Base-by-base conservation (phyloP, 1,140 invertebrate species). In the Drosophila hydei region DNA sequence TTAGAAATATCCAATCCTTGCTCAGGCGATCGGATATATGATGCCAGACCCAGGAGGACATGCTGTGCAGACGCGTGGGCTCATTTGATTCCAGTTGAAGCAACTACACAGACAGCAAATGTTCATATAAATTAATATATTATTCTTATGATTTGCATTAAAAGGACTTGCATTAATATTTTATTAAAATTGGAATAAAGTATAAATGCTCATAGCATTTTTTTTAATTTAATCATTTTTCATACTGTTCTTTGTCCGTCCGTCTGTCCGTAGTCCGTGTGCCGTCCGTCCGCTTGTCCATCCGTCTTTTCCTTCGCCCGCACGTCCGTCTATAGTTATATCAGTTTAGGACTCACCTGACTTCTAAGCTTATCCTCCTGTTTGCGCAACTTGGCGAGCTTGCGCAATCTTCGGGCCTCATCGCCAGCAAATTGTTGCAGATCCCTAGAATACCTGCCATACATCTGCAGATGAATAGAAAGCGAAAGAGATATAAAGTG, bases 1-100 rank as follows among this genome's bases (percentile, higher is more conserved):
- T 97, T 70, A 99, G 93, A 92, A 99, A 99, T 4, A 99, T 95
- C 98, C 98, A 99, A 91, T 99, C 98, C 92, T 99, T 98, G 36
- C 97, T 97, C 0, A 98, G 92, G 67, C 95, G 93, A 4, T 97
- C 96, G n/a, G 33, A 23, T 0, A 70, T 83, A 92, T 97, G 94
- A 77, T 95, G 94, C 97, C 97, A 98, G 55, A 95, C 80, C 77
- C 92, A 92, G 63, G 93, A 91, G 58, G 95, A 93, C 27, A 93
- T 93, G 48, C 91, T 87, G 61, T 93, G 92, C 60, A 92, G 55
- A 14, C 92, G 92, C 25, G 92, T 92, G 36, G 60, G 52, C 6
- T 65, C 61, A 56, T 52, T 58, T 1, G 58, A 91, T 84, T 59
- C 92, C 83, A 92, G 63, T 77, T 90, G 80, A 75, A 90, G 71